A percentile compares a stretch with the other conserved stretches of the same genome.
Evolutionary conservation across 92 coral and sea anemone species (phyloP).

Genomic region (Heteractis magnifica): DNA sequence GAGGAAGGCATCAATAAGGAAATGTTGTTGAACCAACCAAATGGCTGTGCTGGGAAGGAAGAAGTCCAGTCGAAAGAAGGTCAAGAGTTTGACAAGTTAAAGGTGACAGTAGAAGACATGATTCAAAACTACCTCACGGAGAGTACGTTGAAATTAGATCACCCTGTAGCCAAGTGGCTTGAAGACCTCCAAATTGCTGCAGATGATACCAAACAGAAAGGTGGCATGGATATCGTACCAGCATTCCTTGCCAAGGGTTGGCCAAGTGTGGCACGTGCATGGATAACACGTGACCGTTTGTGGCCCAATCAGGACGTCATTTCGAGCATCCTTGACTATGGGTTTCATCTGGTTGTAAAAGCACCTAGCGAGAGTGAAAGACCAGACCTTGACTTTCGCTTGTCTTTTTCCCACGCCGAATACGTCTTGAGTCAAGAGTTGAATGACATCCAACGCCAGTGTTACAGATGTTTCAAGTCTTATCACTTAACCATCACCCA

Average conservation of each 20-base stretch:
- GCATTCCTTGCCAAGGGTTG: slow-evolving; percentile 66
- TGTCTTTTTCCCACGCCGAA: slow-evolving; percentile 83
- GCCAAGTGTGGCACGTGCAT: slow-evolving; percentile 61
- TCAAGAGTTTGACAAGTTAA: neutral
- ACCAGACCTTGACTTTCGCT: slow-evolving; percentile 61
- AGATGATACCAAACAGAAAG: slow-evolving; percentile 6
- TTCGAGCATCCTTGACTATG: slow-evolving; percentile 43
- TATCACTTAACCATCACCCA: slow-evolving; percentile 39
- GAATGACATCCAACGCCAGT: slow-evolving; percentile 61
- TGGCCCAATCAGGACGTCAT: slow-evolving; percentile 66
- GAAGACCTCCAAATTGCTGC: slow-evolving; percentile 8
- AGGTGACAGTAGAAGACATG: neutral
- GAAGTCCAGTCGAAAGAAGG: neutral
- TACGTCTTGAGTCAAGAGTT: slow-evolving; percentile 60
- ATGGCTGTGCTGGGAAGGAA: neutral
- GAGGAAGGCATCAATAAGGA: neutral
- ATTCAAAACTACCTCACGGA: neutral
- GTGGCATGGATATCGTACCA: slow-evolving; percentile 70
- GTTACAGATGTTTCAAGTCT: slow-evolving; percentile 70
- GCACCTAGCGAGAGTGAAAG: slow-evolving; percentile 36
- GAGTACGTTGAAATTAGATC: neutral
- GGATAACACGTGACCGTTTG: slow-evolving; percentile 61
- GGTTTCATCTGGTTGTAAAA: slow-evolving; percentile 74
- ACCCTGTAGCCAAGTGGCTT: neutral
- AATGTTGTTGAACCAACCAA: neutral